Base-by-base conservation (phyloP, 1,140 invertebrate species). In the Drosophila tani region DNA sequence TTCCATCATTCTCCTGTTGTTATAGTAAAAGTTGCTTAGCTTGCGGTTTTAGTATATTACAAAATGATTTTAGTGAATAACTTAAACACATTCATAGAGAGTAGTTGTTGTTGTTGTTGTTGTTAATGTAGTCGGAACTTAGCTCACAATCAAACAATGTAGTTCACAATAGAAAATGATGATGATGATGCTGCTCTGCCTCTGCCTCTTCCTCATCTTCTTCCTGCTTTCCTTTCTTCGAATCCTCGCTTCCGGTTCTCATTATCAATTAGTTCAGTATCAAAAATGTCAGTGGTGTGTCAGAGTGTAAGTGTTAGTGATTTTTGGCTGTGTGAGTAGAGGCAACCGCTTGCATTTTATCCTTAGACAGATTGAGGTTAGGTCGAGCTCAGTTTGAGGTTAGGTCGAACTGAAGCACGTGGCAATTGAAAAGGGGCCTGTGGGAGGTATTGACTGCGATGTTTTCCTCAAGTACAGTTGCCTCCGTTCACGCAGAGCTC, bases 141-240 rank as follows among this genome's bases (percentile, higher is more conserved):
- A 78, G 75, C 85, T 90, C 85, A 90, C 85, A 90, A 90, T 90
- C 79, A 90, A 90, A 90, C 74, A 84, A 87, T 87, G 68, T 66
- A 79, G 63, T 83, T 87, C 80, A 81, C 82, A 85, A 71, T 78
- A 79, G 68, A 77, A 78, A 78, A 73, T 62, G 56, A 73, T 75
- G 67, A 70, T 66, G 64, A 49, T 73, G 53, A 17, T 45, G 63
- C 59, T 63, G 38, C 57, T 35, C 57, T 53, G 57, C 24, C 46
- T 70, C 21, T 47, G 24, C 24, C 27, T 15, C 11, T 53, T 24
- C 35, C 27, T 45, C 43, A 41, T 24, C 40, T 40, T 6, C 46
- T 49, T 65, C 46, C 69, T 41, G 55, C 43, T 65, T 17, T 77
- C 43, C 35, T 15, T 78, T 38, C 59, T 46, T 62, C 17, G 62